A percentile compares a stretch with the other conserved stretches of the same genome.
phyloP scores from a whole-genome alignment of 1,140 invertebrate genomes.

The Neodiprion lecontei region DNA sequence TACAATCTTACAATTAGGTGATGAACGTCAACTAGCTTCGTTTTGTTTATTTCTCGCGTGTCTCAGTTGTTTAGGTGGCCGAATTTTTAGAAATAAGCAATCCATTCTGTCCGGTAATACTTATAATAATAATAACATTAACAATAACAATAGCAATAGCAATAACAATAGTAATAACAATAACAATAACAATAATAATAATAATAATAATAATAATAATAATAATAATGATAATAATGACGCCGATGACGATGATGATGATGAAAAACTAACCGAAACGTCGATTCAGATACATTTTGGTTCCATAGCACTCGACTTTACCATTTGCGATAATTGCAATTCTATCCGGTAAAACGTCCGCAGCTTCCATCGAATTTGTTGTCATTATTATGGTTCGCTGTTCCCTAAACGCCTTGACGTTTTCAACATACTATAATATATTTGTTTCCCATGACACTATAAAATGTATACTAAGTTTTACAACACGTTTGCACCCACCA shows the following conservation, averaged over 20 bases:
- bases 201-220: no score
- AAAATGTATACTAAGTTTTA: constrained; percentile 19
- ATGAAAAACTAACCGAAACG: constrained; percentile 28
- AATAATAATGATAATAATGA: no score
- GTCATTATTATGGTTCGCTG: constrained; percentile 35
- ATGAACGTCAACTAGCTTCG: neutral
- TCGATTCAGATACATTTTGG: constrained; percentile 65
- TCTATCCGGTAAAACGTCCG: constrained; percentile 67
- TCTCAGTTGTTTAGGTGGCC: no score
- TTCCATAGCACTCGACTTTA: constrained; percentile 66
- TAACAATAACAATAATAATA: no score
- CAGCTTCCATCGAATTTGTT: constrained; percentile 66
- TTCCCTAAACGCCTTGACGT: constrained; percentile 24
- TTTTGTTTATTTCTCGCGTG: no score
- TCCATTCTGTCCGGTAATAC: no score
- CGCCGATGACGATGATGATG: neutral
- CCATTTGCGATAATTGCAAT: constrained; percentile 71
- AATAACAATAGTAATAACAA: no score
- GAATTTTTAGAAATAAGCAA: no score
- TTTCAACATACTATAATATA: constrained; percentile 5
- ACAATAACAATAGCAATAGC: no score
- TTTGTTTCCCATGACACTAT: neutral
- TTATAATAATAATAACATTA: no score
- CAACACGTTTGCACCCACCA: constrained; percentile 44
- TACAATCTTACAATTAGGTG: neutral